Conservation (phyloP, 2,113 vertebrate genomes). For the Galeopterus variegatus region DNA sequence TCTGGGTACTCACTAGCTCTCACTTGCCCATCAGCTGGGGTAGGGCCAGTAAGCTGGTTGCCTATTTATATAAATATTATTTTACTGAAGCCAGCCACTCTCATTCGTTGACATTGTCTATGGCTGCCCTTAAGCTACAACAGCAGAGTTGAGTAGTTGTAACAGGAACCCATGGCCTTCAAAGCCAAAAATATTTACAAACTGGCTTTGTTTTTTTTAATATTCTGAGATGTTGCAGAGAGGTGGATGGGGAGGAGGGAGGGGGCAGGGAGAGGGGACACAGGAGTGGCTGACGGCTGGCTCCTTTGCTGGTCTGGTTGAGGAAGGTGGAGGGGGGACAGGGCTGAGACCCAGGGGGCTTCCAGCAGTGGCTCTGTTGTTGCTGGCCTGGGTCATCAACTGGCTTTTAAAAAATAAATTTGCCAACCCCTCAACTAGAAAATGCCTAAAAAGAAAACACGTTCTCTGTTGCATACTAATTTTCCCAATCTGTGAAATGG, state of each 20-base stretch:
- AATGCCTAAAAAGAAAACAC: background rate
- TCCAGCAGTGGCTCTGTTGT: no score
- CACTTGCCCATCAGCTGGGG: background rate
- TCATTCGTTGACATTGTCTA: background rate
- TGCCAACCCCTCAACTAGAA: background rate
- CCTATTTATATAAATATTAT: background rate
- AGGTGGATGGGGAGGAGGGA: no score
- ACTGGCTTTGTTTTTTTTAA: background rate
- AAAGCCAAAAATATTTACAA: slow-evolving; percentile 23
- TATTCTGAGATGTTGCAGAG: no score
- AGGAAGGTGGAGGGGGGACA: no score
- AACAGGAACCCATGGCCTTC: background rate
- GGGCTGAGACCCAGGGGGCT: no score
- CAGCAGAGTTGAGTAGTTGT: background rate
- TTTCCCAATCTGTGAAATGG: background rate
- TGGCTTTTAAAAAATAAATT: background rate
- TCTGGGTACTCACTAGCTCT: background rate
- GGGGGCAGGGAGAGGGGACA: no score
- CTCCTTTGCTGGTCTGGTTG: no score
- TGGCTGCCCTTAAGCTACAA: background rate
- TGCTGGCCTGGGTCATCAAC: background rate
- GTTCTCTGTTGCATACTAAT: background rate
- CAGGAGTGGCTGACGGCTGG: no score
- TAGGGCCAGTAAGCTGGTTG: background rate
- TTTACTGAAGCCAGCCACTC: background rate